phyloP scores from a whole-genome alignment of 1,140 invertebrate genomes.

The Agraylea sexmaculata region DNA sequence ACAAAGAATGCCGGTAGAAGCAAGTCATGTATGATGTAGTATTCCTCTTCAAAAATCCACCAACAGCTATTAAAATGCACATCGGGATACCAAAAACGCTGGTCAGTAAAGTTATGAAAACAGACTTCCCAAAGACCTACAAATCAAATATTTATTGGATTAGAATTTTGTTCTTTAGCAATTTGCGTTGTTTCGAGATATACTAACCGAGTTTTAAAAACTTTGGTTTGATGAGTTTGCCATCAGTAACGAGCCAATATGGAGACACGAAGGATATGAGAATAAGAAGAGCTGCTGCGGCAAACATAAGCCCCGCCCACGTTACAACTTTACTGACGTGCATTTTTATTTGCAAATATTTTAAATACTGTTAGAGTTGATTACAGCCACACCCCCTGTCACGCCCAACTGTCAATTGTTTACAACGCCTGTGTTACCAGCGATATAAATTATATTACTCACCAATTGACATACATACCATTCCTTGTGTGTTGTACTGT shows the following conservation, averaged over 20 bases:
- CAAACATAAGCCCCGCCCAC: too few relatives aligned
- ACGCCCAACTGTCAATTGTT: too few relatives aligned
- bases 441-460: too few relatives aligned
- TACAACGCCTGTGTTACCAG: too few relatives aligned
- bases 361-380: too few relatives aligned
- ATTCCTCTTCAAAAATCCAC: constrained; percentile 91
- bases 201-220: constrained; percentile 69
- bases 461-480: too few relatives aligned
- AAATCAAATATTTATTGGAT: constrained; percentile 24
- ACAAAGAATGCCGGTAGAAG: constrained; percentile 82
- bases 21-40: constrained; percentile 77
- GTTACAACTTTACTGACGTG: too few relatives aligned
- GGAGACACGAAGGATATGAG: constrained; percentile 83
- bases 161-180: neutral
- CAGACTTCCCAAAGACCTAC: constrained; percentile 89
- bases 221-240: constrained; percentile 61
- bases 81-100: constrained; percentile 66
- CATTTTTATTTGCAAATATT: too few relatives aligned
- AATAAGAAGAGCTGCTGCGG: constrained; percentile 59
- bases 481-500: too few relatives aligned
- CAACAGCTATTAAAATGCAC: constrained; percentile 69
- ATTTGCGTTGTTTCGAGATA: neutral
- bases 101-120: constrained; percentile 72
- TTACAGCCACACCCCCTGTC: too few relatives aligned
- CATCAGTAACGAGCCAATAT: constrained; percentile 85